Conservation (phyloP, 2,797 vertebrate species). For the Triplophysa yarkandensis region DNA sequence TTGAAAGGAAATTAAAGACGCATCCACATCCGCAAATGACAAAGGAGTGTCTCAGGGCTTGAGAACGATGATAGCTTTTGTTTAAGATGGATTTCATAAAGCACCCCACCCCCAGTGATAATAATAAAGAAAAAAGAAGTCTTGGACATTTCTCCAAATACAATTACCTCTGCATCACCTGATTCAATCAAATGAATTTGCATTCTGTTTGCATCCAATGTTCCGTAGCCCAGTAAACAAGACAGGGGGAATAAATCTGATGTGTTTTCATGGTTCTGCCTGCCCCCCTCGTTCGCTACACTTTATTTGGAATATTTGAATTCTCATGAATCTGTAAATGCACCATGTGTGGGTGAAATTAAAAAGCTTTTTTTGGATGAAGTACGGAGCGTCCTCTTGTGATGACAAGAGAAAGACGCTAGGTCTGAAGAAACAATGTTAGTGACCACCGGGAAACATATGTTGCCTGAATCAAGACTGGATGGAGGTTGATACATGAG, state of each 20-base stretch:
- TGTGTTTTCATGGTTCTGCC: constrained; percentile 83
- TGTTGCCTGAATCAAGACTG: constrained; percentile 39
- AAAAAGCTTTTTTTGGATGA: constrained; percentile 52
- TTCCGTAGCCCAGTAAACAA: constrained; percentile 85
- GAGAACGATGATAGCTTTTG: constrained; percentile 82
- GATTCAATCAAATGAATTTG: constrained; percentile 87
- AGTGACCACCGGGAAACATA: constrained; percentile 27
- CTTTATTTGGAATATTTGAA: constrained; percentile 84
- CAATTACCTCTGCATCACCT: constrained; percentile 86
- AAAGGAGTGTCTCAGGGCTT: constrained; percentile 80
- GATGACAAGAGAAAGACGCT: constrained; percentile 50
- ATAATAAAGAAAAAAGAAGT: constrained; percentile 75
- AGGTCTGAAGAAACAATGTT: constrained; percentile 47
- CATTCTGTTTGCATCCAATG: constrained; percentile 86
- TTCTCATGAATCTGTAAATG: constrained; percentile 83
- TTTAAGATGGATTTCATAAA: constrained; percentile 86
- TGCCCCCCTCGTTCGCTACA: constrained; percentile 78
- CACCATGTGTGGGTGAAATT: constrained; percentile 62
- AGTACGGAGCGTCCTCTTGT: constrained; percentile 51
- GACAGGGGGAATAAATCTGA: constrained; percentile 83
- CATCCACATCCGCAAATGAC: constrained; percentile 82
- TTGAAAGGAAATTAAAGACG: constrained; percentile 89
- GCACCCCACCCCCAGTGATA: constrained; percentile 77
- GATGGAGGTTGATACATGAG: constrained; percentile 11
- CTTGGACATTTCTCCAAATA: constrained; percentile 87